These are phyloP conservation scores for Drosophila melanica DNA, from an alignment of 1,140 invertebrate species.

Conservation along the genomic window DNA sequence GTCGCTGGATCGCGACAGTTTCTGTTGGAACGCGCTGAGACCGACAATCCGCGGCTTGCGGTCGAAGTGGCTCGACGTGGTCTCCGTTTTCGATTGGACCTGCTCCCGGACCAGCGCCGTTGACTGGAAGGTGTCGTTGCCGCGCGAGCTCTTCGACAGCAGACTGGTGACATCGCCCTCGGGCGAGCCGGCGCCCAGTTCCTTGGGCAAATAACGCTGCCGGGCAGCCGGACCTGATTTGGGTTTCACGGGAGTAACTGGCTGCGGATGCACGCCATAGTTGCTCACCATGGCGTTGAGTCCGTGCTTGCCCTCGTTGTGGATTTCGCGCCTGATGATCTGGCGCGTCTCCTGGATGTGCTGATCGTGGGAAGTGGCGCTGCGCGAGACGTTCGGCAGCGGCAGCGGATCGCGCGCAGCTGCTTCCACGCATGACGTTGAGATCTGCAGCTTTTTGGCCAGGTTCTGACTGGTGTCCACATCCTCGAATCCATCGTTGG, in stretches of 20 bases:
- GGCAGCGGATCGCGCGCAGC: constrained; percentile 38
- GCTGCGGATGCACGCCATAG: constrained; percentile 59
- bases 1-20: constrained; percentile 80
- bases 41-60: constrained; percentile 84
- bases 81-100: constrained; percentile 53
- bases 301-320: constrained; percentile 66
- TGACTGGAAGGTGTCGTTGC: constrained; percentile 74
- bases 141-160: constrained; percentile 62
- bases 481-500: constrained; percentile 69
- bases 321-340: constrained; percentile 69
- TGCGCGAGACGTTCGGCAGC: constrained; percentile 55
- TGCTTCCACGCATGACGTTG: constrained; percentile 63
- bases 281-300: constrained; percentile 71
- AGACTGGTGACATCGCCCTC: constrained; percentile 62
- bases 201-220: constrained; percentile 86
- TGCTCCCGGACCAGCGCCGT: constrained; percentile 72
- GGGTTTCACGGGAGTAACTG: constrained; percentile 67
- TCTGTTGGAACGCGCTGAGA: constrained; percentile 85
- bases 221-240: constrained; percentile 84
- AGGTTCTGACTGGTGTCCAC: constrained; percentile 85
- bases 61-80: constrained; percentile 62
- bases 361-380: constrained; percentile 69
- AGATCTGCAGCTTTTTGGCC: constrained; percentile 74
- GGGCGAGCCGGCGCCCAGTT: constrained; percentile 71
- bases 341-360: constrained; percentile 74